These are phyloP conservation scores for Fratercula arctica DNA, from an alignment of 2,797 vertebrate genomes.

Conservation along the genomic window DNA sequence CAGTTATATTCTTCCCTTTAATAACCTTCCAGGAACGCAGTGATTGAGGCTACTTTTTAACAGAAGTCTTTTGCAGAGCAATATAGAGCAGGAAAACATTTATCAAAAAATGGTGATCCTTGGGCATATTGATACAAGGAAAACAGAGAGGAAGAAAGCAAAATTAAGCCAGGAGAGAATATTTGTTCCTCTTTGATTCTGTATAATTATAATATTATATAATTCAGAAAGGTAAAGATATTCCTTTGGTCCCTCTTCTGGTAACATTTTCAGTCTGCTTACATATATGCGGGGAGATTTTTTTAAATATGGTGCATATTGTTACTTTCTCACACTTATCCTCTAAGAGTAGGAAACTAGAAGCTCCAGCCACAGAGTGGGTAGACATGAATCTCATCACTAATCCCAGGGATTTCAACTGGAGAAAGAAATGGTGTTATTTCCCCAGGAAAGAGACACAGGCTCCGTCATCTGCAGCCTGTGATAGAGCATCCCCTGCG, in stretches of 20 bases:
- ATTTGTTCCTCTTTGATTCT: neutral
- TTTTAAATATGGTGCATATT: neutral
- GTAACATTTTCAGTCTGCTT: neutral
- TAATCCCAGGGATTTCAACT: neutral
- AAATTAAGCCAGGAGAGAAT: neutral
- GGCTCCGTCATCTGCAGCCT: fast-evolving
- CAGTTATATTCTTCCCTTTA: neutral
- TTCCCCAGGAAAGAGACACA: neutral
- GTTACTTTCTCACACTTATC: neutral
- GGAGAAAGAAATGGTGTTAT: neutral
- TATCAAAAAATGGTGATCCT: neutral
- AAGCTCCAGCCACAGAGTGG: neutral
- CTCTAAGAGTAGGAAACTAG: neutral
- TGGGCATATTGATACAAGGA: neutral
- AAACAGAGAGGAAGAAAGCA: neutral
- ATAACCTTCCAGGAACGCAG: neutral
- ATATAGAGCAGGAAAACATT: neutral
- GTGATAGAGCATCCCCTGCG: fast-evolving
- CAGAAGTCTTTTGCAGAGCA: neutral
- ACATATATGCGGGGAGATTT: neutral
- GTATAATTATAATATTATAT: neutral
- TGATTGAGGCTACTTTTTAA: neutral
- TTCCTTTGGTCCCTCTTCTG: neutral
- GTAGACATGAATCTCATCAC: neutral
- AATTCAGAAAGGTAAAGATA: neutral